Percentiles rank a stretch among this genome's conserved stretches.
Conservation (phyloP, 2,797 vertebrate species). For the Clarias platycephalus region DNA sequence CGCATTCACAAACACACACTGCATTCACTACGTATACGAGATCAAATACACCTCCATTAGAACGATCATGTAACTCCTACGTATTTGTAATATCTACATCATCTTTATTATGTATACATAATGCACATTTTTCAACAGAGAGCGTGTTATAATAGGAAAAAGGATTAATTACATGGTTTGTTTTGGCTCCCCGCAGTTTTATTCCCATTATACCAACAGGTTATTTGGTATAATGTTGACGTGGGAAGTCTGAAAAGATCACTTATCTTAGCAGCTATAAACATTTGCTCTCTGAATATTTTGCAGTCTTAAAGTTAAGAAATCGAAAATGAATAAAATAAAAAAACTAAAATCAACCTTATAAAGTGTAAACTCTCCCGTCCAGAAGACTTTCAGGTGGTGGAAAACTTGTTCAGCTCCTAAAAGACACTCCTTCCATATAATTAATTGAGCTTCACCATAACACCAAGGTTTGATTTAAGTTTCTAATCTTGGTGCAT, state of each 20-base stretch:
- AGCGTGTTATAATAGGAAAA: too few relatives aligned
- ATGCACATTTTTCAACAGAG: background rate
- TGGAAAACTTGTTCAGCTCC: background rate
- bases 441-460: background rate
- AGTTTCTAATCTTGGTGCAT: too few relatives aligned
- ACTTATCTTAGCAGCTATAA: background rate
- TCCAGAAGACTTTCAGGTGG: background rate
- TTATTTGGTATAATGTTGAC: background rate
- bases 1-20: background rate
- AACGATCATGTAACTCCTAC: background rate
- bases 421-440: background rate
- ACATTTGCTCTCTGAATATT: background rate
- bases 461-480: background rate
- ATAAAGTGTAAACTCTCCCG: too few relatives aligned
- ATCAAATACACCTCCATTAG: background rate
- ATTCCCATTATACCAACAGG: too few relatives aligned
- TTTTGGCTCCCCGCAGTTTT: too few relatives aligned
- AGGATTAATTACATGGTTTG: too few relatives aligned
- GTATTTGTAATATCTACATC: background rate
- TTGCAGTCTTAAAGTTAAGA: too few relatives aligned
- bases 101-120: background rate
- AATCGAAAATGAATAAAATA: too few relatives aligned
- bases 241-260: background rate
- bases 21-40: background rate
- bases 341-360: too few relatives aligned